Conservation (phyloP, 2,888 invertebrate genomes). For the Eupeodes latifasciatus region DNA sequence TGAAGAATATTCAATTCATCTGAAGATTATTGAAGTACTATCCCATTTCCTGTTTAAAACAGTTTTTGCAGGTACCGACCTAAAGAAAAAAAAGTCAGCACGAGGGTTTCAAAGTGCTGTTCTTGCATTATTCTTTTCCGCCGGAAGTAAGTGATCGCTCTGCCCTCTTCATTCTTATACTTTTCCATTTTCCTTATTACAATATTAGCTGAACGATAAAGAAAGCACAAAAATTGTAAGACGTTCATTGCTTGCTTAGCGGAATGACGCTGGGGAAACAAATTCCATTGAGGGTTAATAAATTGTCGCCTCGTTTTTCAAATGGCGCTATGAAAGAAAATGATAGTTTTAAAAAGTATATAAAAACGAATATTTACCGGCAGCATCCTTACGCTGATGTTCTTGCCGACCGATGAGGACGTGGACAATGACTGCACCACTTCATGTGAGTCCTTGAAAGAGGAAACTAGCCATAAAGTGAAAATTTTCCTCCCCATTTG, state of each 20-base stretch:
- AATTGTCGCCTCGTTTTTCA: constrained; percentile 43
- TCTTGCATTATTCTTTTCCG: constrained; percentile 36
- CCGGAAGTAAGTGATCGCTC: constrained; percentile 23
- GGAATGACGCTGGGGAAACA: constrained; percentile 52
- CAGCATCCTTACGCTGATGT: constrained; percentile 37
- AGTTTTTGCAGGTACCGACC: neutral
- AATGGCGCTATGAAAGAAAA: constrained; percentile 18
- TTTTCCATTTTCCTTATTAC: constrained; percentile 48
- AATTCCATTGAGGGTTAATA: constrained; percentile 62
- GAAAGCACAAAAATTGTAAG: neutral
- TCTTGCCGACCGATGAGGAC: neutral
- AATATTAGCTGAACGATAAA: constrained; percentile 19
- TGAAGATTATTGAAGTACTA: too few species aligned
- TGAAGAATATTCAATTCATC: constrained; percentile 54
- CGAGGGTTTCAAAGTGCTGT: constrained; percentile 7
- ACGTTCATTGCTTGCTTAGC: constrained; percentile 40
- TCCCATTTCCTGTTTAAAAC: neutral
- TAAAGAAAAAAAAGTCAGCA: neutral
- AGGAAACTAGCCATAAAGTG: constrained; percentile 74
- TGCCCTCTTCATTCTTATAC: constrained; percentile 8
- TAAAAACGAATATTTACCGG: constrained; percentile 27
- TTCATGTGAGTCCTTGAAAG: constrained; percentile 65
- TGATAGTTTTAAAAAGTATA: constrained; percentile 30
- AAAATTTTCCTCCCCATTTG: constrained; percentile 73
- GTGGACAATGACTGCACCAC: constrained; percentile 49